Conservation (phyloP, 2,888 invertebrate species). For the Drosophila mercatorum region DNA sequence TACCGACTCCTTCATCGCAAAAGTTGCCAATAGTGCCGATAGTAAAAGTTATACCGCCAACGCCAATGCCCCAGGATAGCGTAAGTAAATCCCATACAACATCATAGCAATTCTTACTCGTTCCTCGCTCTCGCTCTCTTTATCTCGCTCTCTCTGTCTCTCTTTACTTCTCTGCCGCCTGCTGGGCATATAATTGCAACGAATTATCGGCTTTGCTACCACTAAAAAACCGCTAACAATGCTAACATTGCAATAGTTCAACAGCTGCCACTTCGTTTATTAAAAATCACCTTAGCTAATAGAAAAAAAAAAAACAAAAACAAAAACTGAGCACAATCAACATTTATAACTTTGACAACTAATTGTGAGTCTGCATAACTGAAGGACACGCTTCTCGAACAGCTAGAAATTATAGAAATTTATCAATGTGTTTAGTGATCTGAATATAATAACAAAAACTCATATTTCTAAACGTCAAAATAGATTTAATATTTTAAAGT, state of each 20-base stretch:
- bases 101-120: slow-evolving; percentile 28
- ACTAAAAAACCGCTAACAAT: slow-evolving; percentile 38
- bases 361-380: slow-evolving; percentile 11
- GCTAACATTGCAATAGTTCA: slow-evolving; percentile 28
- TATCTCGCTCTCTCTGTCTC: not conserved
- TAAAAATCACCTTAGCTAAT: slow-evolving; percentile 13
- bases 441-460: not conserved
- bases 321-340: slow-evolving; percentile 15
- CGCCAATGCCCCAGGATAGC: slow-evolving; percentile 74
- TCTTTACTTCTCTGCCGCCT: slow-evolving; percentile 7
- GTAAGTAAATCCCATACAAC: slow-evolving; percentile 65
- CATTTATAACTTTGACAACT: slow-evolving; percentile 1
- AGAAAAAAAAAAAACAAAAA: not conserved
- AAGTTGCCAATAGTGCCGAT: slow-evolving; percentile 80
- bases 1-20: slow-evolving; percentile 63
- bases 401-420: not conserved
- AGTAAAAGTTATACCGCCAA: slow-evolving; percentile 73
- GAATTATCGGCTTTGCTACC: slow-evolving; percentile 41
- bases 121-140: slow-evolving; percentile 16
- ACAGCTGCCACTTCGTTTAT: slow-evolving; percentile 18
- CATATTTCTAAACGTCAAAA: not conserved
- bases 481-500: too few relatives aligned
- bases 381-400: not conserved
- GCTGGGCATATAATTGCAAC: slow-evolving; percentile 22
- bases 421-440: not conserved